Conservation (phyloP, 2,888 invertebrate species). For the Nasonovia ribisnigri region DNA sequence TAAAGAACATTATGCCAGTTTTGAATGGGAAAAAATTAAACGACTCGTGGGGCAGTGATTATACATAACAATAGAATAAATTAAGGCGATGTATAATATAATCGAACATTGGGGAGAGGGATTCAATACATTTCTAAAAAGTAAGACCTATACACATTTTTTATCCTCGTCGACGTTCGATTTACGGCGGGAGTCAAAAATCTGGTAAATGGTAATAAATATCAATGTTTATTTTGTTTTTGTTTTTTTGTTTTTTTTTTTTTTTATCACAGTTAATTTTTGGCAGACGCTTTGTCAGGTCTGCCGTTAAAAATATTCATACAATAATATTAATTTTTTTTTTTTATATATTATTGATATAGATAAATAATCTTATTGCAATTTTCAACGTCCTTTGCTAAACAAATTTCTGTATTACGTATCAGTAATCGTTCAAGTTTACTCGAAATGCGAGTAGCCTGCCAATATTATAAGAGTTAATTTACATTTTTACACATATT, state of each 20-base stretch:
- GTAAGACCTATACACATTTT: conserved; percentile 45
- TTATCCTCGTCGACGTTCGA: neutral
- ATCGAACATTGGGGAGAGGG: neutral
- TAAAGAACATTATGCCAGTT: conserved; percentile 27
- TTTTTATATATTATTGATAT: neutral
- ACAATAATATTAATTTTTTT: conserved; percentile 40
- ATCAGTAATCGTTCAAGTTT: neutral
- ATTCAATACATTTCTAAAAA: conserved; percentile 16
- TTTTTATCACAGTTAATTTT: conserved; percentile 63
- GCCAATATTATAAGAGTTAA: conserved; percentile 2
- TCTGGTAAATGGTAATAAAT: neutral
- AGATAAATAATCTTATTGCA: conserved; percentile 61
- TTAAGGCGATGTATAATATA: neutral
- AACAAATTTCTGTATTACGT: conserved; percentile 43
- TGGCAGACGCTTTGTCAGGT: conserved; percentile 17
- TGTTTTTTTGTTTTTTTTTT: conserved; percentile 43
- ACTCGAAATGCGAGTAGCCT: conserved; percentile 27
- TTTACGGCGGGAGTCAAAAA: neutral
- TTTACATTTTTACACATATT: conserved; percentile 50
- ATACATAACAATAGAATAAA: conserved; percentile 26
- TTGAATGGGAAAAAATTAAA: conserved; percentile 7
- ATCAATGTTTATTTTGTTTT: conserved; percentile 34
- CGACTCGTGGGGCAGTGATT: conserved; percentile 8
- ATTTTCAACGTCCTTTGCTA: conserved; percentile 59
- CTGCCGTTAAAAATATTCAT: conserved; percentile 55